Base-by-base conservation (phyloP, 2,113 vertebrate genomes). In the Protomyctophum bolini region DNA sequence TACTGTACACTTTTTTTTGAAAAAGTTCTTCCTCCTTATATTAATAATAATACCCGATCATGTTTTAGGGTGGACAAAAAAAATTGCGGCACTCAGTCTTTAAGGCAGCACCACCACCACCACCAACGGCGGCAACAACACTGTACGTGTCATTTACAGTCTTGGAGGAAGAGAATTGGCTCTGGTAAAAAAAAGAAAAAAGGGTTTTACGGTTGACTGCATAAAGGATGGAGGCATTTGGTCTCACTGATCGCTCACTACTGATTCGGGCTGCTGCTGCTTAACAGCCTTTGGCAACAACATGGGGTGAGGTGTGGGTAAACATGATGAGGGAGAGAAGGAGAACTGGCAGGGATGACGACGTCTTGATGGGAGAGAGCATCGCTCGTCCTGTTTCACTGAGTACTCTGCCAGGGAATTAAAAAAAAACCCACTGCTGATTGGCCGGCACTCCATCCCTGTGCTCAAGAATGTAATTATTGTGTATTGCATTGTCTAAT, bases 261-360 rank as follows among this genome's bases (percentile, higher is more conserved):
- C 21, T 21, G 21, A 21, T 21, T 86, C 21, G 21, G 21, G 21
- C 74, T 10, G 76, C 83, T 68, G 77, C 74, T 68, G 72, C 83
- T 79, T 64, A 58, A 79, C 64, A 41, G 77, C 88, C 77, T 82
- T 76, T 54, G 79, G 88, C 81, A 78, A 81, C 83, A 82, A 21
- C 21, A 21, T 21, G 21, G 21, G 21, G 21, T 21, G 21, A 21
- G 21, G 21, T 58, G 12, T 66, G 78, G 83, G 59, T 70, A 77
- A 83, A 83, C 79, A 73, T 72, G 75, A 73, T 78, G 76, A 12
- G 6, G n/a, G n/a, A n/a, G n/a, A n/a, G n/a, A n/a, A n/a, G n/a
- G 61, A 72, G 73, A 72, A 21, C 63, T 66, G 6, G 58, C 58
- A 63, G 77, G 45, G 21, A 21, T 21, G 21, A 21, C 2, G 21